phyloP scores from a whole-genome alignment of 2,797 vertebrate species.

The Acrocephalus scirpaceus region DNA sequence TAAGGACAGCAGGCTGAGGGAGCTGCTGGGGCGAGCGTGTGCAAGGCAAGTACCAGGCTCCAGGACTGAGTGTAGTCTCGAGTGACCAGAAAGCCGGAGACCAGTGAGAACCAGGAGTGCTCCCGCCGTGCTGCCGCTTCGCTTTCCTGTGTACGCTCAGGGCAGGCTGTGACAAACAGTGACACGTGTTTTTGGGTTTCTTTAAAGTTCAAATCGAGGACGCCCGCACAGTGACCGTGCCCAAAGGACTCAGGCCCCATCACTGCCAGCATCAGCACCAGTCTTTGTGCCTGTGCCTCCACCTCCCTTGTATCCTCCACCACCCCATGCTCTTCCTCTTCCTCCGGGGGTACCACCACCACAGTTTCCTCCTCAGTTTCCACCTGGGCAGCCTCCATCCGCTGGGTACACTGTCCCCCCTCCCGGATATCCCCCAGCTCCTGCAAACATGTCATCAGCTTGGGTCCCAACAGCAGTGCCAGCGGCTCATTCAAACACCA shows the following conservation, averaged over 20 bases:
- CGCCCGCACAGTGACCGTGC: conserved; percentile 79
- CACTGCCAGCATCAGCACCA: conserved; percentile 78
- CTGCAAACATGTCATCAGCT: conserved; percentile 85
- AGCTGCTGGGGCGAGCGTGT: neutral
- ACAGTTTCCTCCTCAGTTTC: conserved; percentile 85
- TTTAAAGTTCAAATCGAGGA: conserved; percentile 80
- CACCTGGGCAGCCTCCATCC: conserved; percentile 86
- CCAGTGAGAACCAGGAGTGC: neutral
- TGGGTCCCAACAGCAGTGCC: conserved; percentile 89
- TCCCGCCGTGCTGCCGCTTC: neutral
- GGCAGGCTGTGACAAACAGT: conserved; percentile 56
- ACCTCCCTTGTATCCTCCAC: conserved; percentile 82
- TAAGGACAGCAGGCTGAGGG: neutral
- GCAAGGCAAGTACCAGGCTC: neutral
- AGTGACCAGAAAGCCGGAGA: neutral
- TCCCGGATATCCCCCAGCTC: conserved; percentile 86
- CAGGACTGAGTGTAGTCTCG: neutral
- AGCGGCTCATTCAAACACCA: conserved; percentile 83
- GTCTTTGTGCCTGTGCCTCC: conserved; percentile 83
- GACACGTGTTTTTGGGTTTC: conserved; percentile 70
- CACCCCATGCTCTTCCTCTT: conserved; percentile 83
- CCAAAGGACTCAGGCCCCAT: conserved; percentile 81
- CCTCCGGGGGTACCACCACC: conserved; percentile 84
- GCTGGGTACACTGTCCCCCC: conserved; percentile 85
- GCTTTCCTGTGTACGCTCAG: conserved; percentile 15